Evolutionary conservation across 1,140 invertebrate genomes (phyloP).

Genomic region (Drosophila funebris): DNA sequence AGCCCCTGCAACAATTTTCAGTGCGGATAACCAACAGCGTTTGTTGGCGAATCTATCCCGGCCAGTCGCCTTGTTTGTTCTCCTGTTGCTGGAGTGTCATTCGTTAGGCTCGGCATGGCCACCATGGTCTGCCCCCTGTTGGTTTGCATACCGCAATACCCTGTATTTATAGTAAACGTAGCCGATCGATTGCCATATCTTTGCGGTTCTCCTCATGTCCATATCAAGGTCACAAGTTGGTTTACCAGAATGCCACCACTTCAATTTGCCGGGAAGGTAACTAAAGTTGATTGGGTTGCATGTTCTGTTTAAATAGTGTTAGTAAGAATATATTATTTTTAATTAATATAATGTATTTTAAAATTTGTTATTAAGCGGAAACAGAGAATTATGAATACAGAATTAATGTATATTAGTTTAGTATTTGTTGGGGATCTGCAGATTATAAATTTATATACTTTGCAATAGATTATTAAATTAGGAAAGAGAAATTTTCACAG

Average conservation of each 20-base stretch:
- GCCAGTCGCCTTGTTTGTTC: constrained; percentile 26
- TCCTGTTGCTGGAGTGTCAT: constrained; percentile 36
- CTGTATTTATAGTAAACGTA: constrained; percentile 77
- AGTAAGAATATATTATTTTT: no score
- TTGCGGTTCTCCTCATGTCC: constrained; percentile 21
- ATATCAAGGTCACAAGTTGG: constrained; percentile 6
- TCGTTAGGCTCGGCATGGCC: constrained; percentile 35
- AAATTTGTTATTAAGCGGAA: no score
- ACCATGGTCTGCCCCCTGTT: constrained; percentile 8
- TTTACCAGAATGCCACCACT: not conserved
- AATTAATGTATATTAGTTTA: no score
- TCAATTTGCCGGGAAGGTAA: not conserved
- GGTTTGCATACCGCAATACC: constrained; percentile 56
- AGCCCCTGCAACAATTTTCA: constrained; percentile 13
- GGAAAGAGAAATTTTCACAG: no score
- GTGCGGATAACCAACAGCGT: constrained; percentile 72
- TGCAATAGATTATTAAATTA: no score
- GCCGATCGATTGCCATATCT: constrained; percentile 59
- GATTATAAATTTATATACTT: no score
- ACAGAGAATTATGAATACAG: no score
- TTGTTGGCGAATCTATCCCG: constrained; percentile 74
- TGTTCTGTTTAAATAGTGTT: no score
- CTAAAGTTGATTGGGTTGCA: no score
- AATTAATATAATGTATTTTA: no score
- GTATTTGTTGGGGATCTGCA: no score